These are phyloP conservation scores for Drosophila subsilvestris DNA, from an alignment of 2,888 invertebrate species.

Conservation along the genomic window DNA sequence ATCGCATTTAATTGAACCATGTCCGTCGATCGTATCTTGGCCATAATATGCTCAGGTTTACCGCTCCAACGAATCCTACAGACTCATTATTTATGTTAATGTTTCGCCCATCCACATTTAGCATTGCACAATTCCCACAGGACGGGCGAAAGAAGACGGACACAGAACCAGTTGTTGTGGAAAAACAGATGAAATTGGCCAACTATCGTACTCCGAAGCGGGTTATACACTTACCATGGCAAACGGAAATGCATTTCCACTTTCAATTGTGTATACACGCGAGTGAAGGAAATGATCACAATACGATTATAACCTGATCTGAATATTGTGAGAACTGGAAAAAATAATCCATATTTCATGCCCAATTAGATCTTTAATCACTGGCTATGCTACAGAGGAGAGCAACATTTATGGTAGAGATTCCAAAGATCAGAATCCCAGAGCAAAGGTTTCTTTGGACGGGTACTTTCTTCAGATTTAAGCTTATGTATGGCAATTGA, in stretches of 20 bases:
- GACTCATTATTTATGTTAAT: constrained; percentile 35
- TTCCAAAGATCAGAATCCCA: too few species aligned
- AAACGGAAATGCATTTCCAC: background rate
- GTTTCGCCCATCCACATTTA: constrained; percentile 4
- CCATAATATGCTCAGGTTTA: constrained; percentile 29
- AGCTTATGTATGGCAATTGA: background rate
- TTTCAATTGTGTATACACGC: background rate
- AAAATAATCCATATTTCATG: too few species aligned
- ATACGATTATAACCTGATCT: background rate
- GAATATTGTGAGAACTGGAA: too few species aligned
- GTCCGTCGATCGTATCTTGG: constrained; percentile 28
- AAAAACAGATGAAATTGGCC: background rate
- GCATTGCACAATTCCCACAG: constrained; percentile 31
- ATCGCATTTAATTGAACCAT: constrained; percentile 31
- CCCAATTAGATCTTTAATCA: background rate
- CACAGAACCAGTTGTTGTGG: constrained; percentile 18
- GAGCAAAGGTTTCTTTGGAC: too few species aligned
- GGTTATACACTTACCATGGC: constrained; percentile 1
- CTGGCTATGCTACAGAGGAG: too few species aligned
- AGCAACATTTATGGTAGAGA: too few species aligned
- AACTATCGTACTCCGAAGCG: constrained; percentile 4
- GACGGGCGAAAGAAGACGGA: background rate
- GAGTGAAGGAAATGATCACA: too few species aligned
- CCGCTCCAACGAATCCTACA: constrained; percentile 14
- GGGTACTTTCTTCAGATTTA: background rate